Evolutionary conservation across 2,113 vertebrate species (phyloP).

Genomic region (Chiloscyllium plagiosum): DNA sequence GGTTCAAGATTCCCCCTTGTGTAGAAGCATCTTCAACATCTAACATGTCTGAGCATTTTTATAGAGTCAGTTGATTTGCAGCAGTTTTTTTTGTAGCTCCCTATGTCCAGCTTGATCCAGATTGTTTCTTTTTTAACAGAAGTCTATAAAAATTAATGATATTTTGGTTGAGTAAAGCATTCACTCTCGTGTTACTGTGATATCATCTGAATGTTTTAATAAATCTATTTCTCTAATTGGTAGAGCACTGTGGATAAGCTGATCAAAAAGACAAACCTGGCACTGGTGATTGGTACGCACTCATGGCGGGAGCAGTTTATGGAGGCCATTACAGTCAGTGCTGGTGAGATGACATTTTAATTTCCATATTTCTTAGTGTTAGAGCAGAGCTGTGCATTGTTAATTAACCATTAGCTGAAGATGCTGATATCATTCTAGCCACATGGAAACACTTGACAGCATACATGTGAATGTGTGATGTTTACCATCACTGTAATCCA

Average conservation of each 20-base stretch:
- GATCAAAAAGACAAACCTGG: constrained; percentile 93
- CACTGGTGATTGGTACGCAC: constrained; percentile 85
- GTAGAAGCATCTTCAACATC: too few relatives aligned
- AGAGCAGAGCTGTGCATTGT: background rate
- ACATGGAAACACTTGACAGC: background rate
- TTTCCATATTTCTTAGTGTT: background rate
- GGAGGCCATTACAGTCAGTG: constrained; percentile 86
- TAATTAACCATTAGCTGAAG: background rate
- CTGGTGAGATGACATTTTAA: constrained; percentile 59
- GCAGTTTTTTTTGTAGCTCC: too few relatives aligned
- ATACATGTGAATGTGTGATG: background rate
- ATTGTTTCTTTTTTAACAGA: too few relatives aligned
- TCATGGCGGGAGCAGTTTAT: constrained; percentile 93
- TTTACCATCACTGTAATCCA: background rate
- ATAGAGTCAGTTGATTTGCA: too few relatives aligned
- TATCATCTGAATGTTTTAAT: background rate
- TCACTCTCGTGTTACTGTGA: background rate
- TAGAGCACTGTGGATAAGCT: constrained; percentile 93
- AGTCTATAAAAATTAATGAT: too few relatives aligned
- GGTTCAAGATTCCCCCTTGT: too few relatives aligned
- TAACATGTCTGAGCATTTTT: too few relatives aligned
- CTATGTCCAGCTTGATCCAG: too few relatives aligned
- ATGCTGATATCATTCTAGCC: background rate
- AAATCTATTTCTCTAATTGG: constrained; percentile 37
- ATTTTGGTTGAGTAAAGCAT: background rate